Evolutionary conservation across 2,888 invertebrate species (phyloP), one percentile per base, ranked within the genome.

Genomic region (Antitype chi): DNA sequence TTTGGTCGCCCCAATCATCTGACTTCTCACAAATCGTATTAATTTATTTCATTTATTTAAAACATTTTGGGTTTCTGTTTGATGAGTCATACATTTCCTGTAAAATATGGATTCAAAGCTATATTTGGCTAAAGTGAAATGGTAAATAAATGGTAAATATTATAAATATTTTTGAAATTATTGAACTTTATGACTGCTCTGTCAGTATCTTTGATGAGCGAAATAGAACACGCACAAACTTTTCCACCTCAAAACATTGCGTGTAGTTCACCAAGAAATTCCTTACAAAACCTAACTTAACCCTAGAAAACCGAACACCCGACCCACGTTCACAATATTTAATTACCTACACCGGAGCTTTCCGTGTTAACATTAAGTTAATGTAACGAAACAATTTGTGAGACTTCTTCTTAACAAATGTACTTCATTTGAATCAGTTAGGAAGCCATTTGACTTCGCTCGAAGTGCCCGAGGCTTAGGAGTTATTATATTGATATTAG

Each of bases 401-500:
- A 88, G 79, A 81, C 78, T 81, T 76, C 75, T 67, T 83, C 77
- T 67, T 86, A 85, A 84, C 81, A 86, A 90, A 91, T 90, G 84
- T 85, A 49, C 70, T 76, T 72, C 81, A 87, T 93, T 92, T 91
- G 90, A 93, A 91, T 92, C 91, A 89, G 92, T 93, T 92, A 91
- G 87, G 80, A 81, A 82, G 63, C 63, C 49, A 80, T 76, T 82
- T 80, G 76, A 85, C 89, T 84, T 64, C 47, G 74, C 74, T 82
- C 82, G 49, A 9, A 68, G 0, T 17, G 84, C 84, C 73, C 73
- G 60, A 76, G 84, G 88, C 90, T 73, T 79, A 75, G 67, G 59
- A 49, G 86, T 88, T 88, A 91, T 91, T 92, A 92, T 89, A 88
- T 89, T 89, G 82, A 80, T 88, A 91, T 91, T 90, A 87, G 64